Conservation (phyloP, 2,113 vertebrate genomes). For the Lota lota region DNA sequence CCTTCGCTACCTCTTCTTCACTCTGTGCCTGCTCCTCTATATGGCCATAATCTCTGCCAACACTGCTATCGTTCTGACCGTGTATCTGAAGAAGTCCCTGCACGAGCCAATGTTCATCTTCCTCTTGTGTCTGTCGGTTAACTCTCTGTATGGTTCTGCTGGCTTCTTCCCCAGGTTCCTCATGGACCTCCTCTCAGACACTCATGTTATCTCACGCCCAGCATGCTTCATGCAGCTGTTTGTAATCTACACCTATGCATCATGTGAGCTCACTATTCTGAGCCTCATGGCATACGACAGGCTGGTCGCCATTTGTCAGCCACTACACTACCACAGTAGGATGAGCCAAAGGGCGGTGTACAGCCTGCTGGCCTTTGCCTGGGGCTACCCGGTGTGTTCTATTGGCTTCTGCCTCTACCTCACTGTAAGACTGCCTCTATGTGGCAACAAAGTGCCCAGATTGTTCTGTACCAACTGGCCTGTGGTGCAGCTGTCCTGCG, state of each 20-base stretch:
- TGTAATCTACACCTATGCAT: conserved; percentile 52
- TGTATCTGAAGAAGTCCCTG: conserved; percentile 8
- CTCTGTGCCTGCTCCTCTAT: not conserved
- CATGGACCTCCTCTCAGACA: conserved; percentile 38
- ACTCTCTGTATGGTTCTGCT: conserved; percentile 60
- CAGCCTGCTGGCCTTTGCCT: conserved; percentile 19
- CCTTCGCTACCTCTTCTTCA: conserved; percentile 8
- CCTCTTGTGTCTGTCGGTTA: conserved; percentile 53
- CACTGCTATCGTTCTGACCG: not conserved
- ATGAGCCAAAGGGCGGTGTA: conserved; percentile 45
- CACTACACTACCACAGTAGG: conserved; percentile 52
- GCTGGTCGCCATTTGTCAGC: conserved; percentile 61
- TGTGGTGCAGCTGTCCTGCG: conserved; percentile 27
- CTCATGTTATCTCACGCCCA: conserved; percentile 46
- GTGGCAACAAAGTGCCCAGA: conserved; percentile 20
- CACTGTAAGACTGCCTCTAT: conserved; percentile 18
- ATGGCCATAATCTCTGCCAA: conserved; percentile 7
- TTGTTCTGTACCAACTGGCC: conserved; percentile 31
- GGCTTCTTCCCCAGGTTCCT: conserved; percentile 61
- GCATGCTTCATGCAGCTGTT: conserved; percentile 53
- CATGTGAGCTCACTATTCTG: conserved; percentile 57
- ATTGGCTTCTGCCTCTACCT: conserved; percentile 29
- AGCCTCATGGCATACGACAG: conserved; percentile 63
- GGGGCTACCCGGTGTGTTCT: conserved; percentile 34
- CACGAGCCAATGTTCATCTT: conserved; percentile 61